Conservation (phyloP, 2,797 vertebrate species). For the Phrynocephalus guinanensis region DNA sequence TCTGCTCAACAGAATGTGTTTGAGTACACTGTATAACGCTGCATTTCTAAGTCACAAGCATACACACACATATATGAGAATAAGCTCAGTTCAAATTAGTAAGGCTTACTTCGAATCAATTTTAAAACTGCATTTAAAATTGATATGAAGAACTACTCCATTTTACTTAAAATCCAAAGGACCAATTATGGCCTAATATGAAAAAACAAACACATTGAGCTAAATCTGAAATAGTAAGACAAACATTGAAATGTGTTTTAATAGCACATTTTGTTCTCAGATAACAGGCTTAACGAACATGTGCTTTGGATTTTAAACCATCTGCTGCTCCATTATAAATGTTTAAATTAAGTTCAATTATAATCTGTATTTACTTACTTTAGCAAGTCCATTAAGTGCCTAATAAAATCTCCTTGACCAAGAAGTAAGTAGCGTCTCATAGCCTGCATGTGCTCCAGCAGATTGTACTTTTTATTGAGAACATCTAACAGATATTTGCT, state of each 20-base stretch:
- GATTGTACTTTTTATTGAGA: constrained; percentile 92
- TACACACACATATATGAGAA: not conserved
- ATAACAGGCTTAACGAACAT: not conserved
- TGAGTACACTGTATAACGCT: too few relatives aligned
- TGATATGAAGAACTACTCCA: not conserved
- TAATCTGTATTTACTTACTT: constrained; percentile 84
- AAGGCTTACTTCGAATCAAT: not conserved
- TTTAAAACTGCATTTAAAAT: not conserved
- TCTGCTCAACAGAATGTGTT: too few relatives aligned
- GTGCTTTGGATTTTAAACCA: not conserved
- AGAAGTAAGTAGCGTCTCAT: constrained; percentile 97
- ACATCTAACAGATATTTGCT: constrained; percentile 95
- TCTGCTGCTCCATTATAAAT: not conserved
- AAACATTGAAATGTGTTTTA: constrained; percentile 3
- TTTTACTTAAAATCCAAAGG: not conserved
- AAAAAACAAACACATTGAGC: not conserved
- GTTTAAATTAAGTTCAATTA: constrained; percentile 39
- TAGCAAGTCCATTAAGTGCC: constrained; percentile 97
- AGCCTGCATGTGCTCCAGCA: constrained; percentile 96
- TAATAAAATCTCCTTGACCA: constrained; percentile 97
- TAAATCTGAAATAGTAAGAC: constrained; percentile 3
- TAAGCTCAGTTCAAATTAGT: not conserved
- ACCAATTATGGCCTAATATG: not conserved
- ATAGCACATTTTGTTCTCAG: not conserved
- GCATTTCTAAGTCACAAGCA: not conserved